phyloP scores from a whole-genome alignment of 2,797 vertebrate genomes.

The Odontamblyopus lacepedii region DNA sequence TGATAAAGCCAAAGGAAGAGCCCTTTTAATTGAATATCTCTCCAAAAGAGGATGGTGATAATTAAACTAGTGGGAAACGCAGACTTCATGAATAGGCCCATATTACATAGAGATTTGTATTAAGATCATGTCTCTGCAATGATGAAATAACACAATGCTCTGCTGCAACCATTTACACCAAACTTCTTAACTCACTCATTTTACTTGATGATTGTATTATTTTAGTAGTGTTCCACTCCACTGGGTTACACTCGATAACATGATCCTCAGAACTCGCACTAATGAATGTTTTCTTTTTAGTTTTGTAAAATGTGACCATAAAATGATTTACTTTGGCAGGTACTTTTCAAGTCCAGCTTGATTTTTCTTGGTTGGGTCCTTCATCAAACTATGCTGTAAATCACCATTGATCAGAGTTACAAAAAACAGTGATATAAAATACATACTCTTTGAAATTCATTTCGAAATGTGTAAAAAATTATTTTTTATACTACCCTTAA shows the following conservation, averaged over 20 bases:
- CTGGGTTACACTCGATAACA: conserved; percentile 56
- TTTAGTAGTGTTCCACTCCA: conserved; percentile 65
- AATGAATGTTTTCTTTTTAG: conserved; percentile 50
- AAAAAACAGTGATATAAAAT: neutral
- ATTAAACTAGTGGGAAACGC: conserved; percentile 63
- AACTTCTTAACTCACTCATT: conserved; percentile 69
- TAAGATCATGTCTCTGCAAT: conserved; percentile 69
- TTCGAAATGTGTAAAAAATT: neutral
- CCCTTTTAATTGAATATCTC: conserved; percentile 69
- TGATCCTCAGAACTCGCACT: conserved; percentile 46
- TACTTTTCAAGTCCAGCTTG: neutral
- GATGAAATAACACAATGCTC: conserved; percentile 67
- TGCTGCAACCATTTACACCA: conserved; percentile 56
- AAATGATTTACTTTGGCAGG: conserved; percentile 27
- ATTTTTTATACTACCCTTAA: neutral
- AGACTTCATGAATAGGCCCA: conserved; percentile 66
- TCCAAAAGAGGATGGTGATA: conserved; percentile 59
- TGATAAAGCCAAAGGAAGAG: conserved; percentile 51
- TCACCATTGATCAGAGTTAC: neutral
- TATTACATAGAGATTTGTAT: conserved; percentile 74
- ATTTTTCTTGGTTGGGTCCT: neutral
- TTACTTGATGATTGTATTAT: conserved; percentile 74
- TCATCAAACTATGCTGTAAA: neutral
- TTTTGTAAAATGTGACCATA: conserved; percentile 44
- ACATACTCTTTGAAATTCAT: neutral